These are phyloP conservation scores for Shargacucullia verbasci DNA, from an alignment of 2,888 invertebrate species.

Conservation along the genomic window DNA sequence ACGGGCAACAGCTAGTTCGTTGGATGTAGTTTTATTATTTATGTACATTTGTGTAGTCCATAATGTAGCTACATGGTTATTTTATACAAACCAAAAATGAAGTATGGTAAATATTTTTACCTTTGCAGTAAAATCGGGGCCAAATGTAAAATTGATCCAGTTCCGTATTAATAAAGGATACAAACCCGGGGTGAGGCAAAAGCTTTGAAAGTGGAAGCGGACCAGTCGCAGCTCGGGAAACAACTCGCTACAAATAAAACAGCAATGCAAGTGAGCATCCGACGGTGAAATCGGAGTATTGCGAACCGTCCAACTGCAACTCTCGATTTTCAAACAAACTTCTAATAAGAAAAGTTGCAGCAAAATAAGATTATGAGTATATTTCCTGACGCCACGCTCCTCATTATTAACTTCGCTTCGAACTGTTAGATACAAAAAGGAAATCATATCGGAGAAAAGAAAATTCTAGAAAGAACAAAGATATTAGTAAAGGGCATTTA, in stretches of 20 bases:
- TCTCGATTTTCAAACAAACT: constrained; percentile 72
- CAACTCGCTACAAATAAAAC: constrained; percentile 61
- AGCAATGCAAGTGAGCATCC: constrained; percentile 61
- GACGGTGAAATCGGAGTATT: constrained; percentile 71
- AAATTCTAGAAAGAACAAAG: constrained; percentile 27
- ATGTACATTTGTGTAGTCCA: neutral
- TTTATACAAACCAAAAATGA: constrained; percentile 1
- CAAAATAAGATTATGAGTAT: constrained; percentile 71
- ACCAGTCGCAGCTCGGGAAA: constrained; percentile 13
- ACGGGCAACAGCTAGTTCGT: too few species aligned
- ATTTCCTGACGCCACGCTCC: constrained; percentile 46
- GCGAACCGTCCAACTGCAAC: constrained; percentile 54
- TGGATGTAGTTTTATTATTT: too few species aligned
- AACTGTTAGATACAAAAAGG: constrained; percentile 27
- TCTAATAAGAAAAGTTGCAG: constrained; percentile 82
- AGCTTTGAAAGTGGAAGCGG: constrained; percentile 40
- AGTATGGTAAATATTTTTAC: constrained; percentile 3
- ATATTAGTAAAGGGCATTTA: constrained; percentile 23
- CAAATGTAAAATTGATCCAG: constrained; percentile 27
- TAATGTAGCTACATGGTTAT: neutral
- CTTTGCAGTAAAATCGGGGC: constrained; percentile 7
- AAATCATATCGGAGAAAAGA: constrained; percentile 28
- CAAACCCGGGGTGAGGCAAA: constrained; percentile 6
- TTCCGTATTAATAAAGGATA: constrained; percentile 30
- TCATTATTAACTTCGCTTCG: constrained; percentile 49